A percentile compares a stretch with the other conserved stretches of the same genome.
Evolutionary conservation across 2,888 invertebrate species (phyloP).

Genomic region (Odontomyia ornata): DNA sequence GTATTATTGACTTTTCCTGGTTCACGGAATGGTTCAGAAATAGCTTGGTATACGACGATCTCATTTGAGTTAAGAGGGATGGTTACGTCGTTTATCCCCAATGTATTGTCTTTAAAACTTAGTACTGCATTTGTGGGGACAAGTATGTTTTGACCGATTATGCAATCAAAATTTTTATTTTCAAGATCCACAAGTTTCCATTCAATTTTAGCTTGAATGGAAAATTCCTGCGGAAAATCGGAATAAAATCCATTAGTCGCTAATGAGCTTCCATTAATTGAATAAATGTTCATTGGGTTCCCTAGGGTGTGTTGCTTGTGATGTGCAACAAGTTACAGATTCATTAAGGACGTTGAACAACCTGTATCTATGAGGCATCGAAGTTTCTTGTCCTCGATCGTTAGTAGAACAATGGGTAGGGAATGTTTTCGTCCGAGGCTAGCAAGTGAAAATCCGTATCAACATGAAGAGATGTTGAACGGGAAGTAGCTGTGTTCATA

Average conservation of each 20-base stretch:
- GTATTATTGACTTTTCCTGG: background rate
- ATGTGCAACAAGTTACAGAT: background rate
- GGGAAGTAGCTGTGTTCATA: slow-evolving; percentile 9
- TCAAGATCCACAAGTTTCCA: background rate
- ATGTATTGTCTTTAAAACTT: background rate
- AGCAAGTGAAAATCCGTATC: slow-evolving; percentile 5
- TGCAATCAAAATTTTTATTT: background rate
- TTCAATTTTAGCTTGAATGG: slow-evolving; percentile 9
- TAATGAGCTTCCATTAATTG: background rate
- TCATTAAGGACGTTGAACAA: background rate
- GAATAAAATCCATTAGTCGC: slow-evolving; percentile 1
- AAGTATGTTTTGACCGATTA: background rate
- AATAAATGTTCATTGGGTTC: background rate
- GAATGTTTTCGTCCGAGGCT: slow-evolving; percentile 9
- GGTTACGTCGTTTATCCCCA: background rate
- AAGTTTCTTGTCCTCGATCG: slow-evolving; percentile 5
- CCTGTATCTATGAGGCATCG: slow-evolving; percentile 13
- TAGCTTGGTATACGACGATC: background rate
- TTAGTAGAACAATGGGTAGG: slow-evolving; percentile 27
- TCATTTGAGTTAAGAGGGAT: too few species aligned
- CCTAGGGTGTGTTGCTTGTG: slow-evolving; percentile 3
- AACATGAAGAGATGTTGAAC: background rate
- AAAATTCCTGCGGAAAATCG: background rate
- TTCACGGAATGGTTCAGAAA: background rate
- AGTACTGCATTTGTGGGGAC: background rate